These are phyloP conservation scores for Deroplatys truncata DNA, from an alignment of 2,888 invertebrate species.

Conservation along the genomic window DNA sequence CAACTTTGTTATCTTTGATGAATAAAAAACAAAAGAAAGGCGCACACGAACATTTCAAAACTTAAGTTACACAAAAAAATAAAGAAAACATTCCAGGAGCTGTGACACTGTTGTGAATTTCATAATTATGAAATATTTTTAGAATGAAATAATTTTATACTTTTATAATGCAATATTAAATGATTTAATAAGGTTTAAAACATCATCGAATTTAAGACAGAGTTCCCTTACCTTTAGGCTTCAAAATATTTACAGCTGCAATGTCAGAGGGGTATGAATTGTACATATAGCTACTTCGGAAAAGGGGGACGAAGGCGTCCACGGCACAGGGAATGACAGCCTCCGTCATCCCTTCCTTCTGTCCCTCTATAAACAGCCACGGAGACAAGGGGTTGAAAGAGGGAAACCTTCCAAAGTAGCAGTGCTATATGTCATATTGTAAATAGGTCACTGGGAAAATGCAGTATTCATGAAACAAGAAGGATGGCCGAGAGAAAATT, in stretches of 20 bases:
- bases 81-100: no score
- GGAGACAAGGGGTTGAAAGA: background rate
- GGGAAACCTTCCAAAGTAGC: background rate
- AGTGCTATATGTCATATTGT: background rate
- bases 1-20: no score
- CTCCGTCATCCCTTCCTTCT: background rate
- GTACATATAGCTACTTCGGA: background rate
- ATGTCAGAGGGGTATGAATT: background rate
- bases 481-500: background rate
- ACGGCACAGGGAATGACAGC: background rate
- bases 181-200: background rate
- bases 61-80: no score
- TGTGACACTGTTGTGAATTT: no score
- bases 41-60: no score
- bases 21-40: no score
- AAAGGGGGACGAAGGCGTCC: background rate
- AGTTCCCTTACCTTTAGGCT: background rate
- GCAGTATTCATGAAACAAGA: slow-evolving; percentile 9
- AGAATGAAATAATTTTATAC: no score
- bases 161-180: background rate
- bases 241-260: background rate
- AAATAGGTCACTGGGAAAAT: slow-evolving; percentile 15
- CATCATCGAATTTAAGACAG: background rate
- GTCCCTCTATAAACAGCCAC: background rate
- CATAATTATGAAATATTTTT: no score